Base-by-base conservation (phyloP, 2,113 vertebrate genomes). In the Pluvianellus socialis region DNA sequence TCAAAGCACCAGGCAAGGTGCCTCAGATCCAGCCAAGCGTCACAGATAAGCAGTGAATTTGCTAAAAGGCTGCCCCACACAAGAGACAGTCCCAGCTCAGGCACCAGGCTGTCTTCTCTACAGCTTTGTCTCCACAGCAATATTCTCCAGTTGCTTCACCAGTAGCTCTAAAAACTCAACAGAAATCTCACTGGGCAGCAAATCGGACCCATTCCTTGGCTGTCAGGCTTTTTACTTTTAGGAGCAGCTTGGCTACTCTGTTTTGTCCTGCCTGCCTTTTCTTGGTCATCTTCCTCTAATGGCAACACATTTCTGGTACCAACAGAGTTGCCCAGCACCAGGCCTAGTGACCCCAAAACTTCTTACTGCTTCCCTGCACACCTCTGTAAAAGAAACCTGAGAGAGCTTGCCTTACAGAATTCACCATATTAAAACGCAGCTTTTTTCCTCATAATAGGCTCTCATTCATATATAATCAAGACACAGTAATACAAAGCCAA, bases 61-160 rank as follows among this genome's bases (percentile, higher is more conserved):
- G n/a, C 73, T 16, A 2, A 19, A 55, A 2, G 58, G 58, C 35
- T 56, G 63, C 49, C 35, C 22, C 12, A 35, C 12, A 4, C 14
- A n/a, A 1, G 1, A 71, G 27, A 32, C 23, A 1, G 0, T 17
- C 50, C 28, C 74, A 81, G 70, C 59, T 61, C 55, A 15, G 44
- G 74, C 61, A n/a, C 22, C 14, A 12, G 23, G 49, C 0, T 0
- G 12, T 42, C 59, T 67, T 42, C 74, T 44, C 79, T 2, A 5
- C 1, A 1, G 58, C 59, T 42, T 14, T 16, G 7, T 35, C 59
- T 73, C 58, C 17, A n/a, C 20, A 59, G 10, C 71, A 23, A 7
- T 6, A 26, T 23, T 44, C 56, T 75, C 56, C 83, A 86, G 21
- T 5, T 33, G 21, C 72, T 87, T 84, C 73, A 63, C 47, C 7